A percentile compares a stretch with the other conserved stretches of the same genome.
phyloP scores from a whole-genome alignment of 2,888 invertebrate species.

The Leptopterna dolabrata region DNA sequence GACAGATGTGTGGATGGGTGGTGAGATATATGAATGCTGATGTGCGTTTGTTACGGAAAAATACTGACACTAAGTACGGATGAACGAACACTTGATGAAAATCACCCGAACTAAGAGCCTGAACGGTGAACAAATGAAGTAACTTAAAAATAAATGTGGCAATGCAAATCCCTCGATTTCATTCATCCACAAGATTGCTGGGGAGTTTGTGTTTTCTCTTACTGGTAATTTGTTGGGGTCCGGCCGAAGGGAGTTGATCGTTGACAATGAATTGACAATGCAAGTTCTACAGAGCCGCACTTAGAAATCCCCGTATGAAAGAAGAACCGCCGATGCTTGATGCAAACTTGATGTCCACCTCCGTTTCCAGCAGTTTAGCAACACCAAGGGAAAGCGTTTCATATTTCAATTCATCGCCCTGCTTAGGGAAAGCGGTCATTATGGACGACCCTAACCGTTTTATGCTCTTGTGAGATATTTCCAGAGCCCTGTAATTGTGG shows the following conservation, averaged over 20 bases:
- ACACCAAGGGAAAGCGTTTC: not conserved
- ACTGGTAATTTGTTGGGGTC: not conserved
- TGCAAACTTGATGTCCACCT: not conserved
- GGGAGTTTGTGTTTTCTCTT: not conserved
- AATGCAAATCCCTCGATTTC: too few species aligned
- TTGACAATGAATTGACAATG: not conserved
- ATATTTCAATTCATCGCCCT: not conserved
- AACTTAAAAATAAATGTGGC: too few species aligned
- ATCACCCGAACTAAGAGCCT: too few species aligned
- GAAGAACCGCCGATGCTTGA: not conserved
- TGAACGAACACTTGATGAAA: too few species aligned
- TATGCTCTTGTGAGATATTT: not conserved
- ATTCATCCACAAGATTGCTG: not conserved
- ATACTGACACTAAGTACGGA: too few species aligned
- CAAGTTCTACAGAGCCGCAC: not conserved
- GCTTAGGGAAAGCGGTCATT: not conserved
- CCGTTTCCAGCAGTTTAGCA: not conserved
- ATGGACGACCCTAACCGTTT: not conserved
- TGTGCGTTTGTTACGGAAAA: too few species aligned
- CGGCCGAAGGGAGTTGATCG: not conserved
- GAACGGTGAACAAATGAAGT: too few species aligned
- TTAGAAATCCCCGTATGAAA: not conserved
- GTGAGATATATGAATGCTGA: too few species aligned
- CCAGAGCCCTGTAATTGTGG: not conserved
- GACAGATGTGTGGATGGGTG: too few species aligned